Evolutionary conservation across 2,113 vertebrate species (phyloP), one percentile per base, ranked within the genome.

Genomic region (Alligator sinensis): DNA sequence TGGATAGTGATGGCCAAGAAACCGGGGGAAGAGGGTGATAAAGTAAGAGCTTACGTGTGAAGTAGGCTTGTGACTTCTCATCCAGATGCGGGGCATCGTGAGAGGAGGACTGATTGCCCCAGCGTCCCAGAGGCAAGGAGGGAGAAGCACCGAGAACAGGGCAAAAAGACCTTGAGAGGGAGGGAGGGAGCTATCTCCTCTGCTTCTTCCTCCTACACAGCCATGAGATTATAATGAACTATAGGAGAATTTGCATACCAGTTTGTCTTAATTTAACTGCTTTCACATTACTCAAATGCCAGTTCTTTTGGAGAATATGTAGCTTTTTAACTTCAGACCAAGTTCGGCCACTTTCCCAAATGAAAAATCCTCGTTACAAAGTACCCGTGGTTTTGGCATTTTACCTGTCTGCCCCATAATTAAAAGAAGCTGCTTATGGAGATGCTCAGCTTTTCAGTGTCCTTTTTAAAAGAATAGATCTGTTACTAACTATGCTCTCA

Each of bases 321-420:
- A 89, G 93, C 94, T 89, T 96, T 94, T 94, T 91, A 95, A 95
- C 95, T 77, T 82, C 78, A 93, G 90, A 95, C 94, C 96, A 94
- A 96, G 93, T 94, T 91, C 95, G 96, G 87, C 88, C 61, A 7
- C 27, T 93, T 94, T 96, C 72, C 47, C 87, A 88, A 59, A 91
- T 57, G 91, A 91, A 95, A 89, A 95, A 95, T 96, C 91, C 91
- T 88, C 0, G 22, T 79, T 0, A 2, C 86, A 19, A 15, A 74
- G 11, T 34, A 24, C 24, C 34, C 13, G 34, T 11, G 22, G 70
- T 81, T 70, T 58, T 70, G 3, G 2, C 61, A 70, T 91, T 93
- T 91, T 88, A 25, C 79, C 75, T 8, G 25, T 86, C 89, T 3
- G 1, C 62, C 58, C 84, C 91, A 75, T 86, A 4, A 55, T 80